Base-by-base conservation (phyloP, 2,797 vertebrate species). In the Notoglanidium macrostoma region DNA sequence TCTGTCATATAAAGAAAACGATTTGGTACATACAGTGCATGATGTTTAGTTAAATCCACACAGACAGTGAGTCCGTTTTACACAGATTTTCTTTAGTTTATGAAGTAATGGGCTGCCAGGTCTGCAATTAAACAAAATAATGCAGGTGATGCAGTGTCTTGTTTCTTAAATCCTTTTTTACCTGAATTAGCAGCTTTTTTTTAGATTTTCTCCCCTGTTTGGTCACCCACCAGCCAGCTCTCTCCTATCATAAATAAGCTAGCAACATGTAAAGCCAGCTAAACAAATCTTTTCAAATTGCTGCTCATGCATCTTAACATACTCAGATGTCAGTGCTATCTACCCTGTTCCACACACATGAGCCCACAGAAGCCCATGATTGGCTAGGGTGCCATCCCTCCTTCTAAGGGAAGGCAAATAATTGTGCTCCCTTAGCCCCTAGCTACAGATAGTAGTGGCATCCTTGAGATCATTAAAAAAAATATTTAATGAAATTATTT, bases 1-100 rank as follows among this genome's bases (percentile, higher is more conserved):
- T 61, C 21, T 81, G 57, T 81, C 14, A n/a, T 63, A n/a, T n/a
- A 59, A 80, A 59, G 57, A n/a, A 80, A n/a, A 80, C n/a, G 23
- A 63, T 40, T 78, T 15, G 5, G 11, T 63, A 61, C 15, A 44
- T 46, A 32, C 32, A 63, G 23, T 63, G 12, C 14, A 78, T 32
- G n/a, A 14, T 29, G 17, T 49, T 74, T 74, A 26, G 51, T 59
- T 35, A 15, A 23, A 5, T 79, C 9, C 21, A 59, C 74, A 78
- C 51, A 78, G 49, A 78, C 54, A 40, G 54, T 35, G 19, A 26
- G 32, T 79, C 78, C 57, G 1, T 17, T 80, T 35, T 35, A 59
- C 19, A 35, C 5, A 59, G 54, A 59, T 23, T 79, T 74, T n/a
- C 12, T 49, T 74, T 49, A 49, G 23, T 51, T 76, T 72, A 72